Base-by-base conservation (phyloP, 1,140 invertebrate species). In the Euura saliciscinereae region DNA sequence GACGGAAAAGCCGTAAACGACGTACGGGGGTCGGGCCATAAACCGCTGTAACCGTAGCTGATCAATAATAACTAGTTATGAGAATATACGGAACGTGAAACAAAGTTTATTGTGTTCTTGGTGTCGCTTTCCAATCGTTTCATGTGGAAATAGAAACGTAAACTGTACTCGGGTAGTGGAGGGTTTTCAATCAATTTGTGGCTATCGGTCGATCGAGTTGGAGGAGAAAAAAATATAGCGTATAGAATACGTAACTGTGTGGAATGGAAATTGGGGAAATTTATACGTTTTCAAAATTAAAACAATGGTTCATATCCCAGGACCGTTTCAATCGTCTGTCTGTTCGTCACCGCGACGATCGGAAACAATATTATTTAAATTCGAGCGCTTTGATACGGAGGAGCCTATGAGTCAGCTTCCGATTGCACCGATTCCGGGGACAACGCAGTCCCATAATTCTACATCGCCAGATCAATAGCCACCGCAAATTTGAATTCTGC, bases 211-310 rank as follows among this genome's bases (percentile, higher is more conserved):
- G 28, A 28, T 28, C 28, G 28, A 28, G 28, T 28, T 28, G 28
- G 28, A 28, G 28, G 28, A 28, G 28, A 28, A 28, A 28, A 28
- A 28, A 28, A 28, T 28, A 28, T 28, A 28, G 28, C 28, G 28
- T 28, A 28, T 28, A 28, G 28, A 28, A 28, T 28, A 28, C 28
- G 28, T 28, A 28, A 28, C 28, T 28, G 28, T 43, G 64, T 70
- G 8, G 45, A 68, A 65, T 45, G 70, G 69, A 73, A 75, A 76
- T 68, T 64, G 65, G 75, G 64, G 70, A 43, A 28, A n/a, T 44
- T 77, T 79, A 71, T 76, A 73, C 72, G 59, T 75, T 79, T 79
- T 76, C 74, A 71, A 69, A 64, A 66, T 59, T 43, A 43, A 45
- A 71, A 78, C 78, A 79, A 79, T 77, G 44, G n/a, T 28, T 28